A percentile compares a stretch with the other conserved stretches of the same genome.
phyloP scores from a whole-genome alignment of 1,140 invertebrate species.

The Gyrodactylus bullatarudis region DNA sequence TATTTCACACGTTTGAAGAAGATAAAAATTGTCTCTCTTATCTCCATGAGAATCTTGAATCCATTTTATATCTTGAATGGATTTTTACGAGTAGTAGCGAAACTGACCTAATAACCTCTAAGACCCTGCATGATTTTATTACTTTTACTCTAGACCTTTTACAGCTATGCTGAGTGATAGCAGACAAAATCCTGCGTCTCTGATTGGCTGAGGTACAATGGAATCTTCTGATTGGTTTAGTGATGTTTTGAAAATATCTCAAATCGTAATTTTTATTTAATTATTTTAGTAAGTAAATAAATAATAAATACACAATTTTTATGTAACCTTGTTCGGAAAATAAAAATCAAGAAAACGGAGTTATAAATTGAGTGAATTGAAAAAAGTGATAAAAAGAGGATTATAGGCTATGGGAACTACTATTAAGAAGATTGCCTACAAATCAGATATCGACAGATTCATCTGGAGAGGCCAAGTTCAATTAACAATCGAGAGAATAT shows the following conservation, averaged over 20 bases:
- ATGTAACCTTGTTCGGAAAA: not conserved
- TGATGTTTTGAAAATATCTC: not conserved
- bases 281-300: not conserved
- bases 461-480: not conserved
- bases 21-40: too few species aligned
- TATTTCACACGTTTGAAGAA: too few species aligned
- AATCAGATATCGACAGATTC: not conserved
- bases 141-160: too few species aligned
- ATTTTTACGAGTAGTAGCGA: too few species aligned
- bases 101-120: too few species aligned
- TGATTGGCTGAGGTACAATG: too few species aligned
- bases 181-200: too few species aligned
- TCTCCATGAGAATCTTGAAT: too few species aligned
- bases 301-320: not conserved
- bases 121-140: too few species aligned
- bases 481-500: not conserved
- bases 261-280: not conserved
- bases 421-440: not conserved
- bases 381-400: not conserved
- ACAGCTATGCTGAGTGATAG: too few species aligned
- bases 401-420: not conserved
- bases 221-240: too few species aligned
- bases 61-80: too few species aligned
- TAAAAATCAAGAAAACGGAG: not conserved
- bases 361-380: not conserved